phyloP scores from a whole-genome alignment of 2,113 vertebrate species.

The Eubucco bourcierii region DNA sequence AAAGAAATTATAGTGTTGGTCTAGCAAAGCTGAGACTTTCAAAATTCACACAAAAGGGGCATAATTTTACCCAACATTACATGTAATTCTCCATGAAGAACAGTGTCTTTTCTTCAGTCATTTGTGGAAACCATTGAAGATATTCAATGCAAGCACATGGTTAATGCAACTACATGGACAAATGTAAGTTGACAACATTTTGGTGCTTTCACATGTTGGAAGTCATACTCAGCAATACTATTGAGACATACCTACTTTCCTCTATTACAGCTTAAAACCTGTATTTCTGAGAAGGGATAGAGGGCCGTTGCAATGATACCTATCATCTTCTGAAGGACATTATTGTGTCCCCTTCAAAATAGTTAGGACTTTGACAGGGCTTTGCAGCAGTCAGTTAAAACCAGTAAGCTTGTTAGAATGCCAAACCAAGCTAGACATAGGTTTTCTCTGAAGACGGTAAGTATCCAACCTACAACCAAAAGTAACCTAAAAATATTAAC shows the following conservation, averaged over 20 bases:
- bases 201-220: background rate
- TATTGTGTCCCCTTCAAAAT: background rate
- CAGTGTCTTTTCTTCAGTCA: background rate
- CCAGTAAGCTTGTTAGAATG: background rate
- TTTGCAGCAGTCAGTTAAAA: background rate
- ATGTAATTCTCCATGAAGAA: background rate
- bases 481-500: background rate
- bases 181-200: background rate
- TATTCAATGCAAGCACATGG: background rate
- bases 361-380: background rate
- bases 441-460: background rate
- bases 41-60: background rate
- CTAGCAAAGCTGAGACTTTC: background rate
- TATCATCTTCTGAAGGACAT: background rate
- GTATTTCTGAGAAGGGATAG: background rate
- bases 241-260: background rate
- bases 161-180: background rate
- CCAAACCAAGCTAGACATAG: background rate
- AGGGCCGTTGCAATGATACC: background rate
- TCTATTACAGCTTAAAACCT: background rate
- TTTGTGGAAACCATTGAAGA: background rate
- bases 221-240: background rate
- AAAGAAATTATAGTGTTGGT: background rate
- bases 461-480: background rate
- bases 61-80: background rate